A percentile compares a stretch with the other conserved stretches of the same genome.
Conservation (phyloP, 2,888 invertebrate species). For the Tubulanus polymorphus region DNA sequence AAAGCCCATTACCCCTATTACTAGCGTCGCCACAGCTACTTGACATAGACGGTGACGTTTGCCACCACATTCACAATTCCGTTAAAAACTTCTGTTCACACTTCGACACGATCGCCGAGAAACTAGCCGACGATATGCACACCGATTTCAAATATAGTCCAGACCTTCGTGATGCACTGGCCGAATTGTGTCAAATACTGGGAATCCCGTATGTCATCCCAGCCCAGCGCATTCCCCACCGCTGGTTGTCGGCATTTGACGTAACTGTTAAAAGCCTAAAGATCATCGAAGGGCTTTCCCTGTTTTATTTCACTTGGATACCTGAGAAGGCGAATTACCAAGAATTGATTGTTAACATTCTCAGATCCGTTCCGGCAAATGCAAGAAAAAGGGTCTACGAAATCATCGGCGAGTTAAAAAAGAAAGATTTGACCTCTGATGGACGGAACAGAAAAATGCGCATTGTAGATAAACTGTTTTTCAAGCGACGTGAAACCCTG, state of each 20-base stretch:
- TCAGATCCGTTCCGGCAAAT: not conserved
- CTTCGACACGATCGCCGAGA: constrained; percentile 9
- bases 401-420: not conserved
- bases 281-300: not conserved
- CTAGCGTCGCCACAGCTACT: constrained; percentile 12
- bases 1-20: too few relatives aligned
- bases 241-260: constrained; percentile 18
- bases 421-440: not conserved
- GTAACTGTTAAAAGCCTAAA: not conserved
- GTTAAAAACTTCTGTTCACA: constrained; percentile 10
- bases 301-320: constrained; percentile 10
- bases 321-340: too few relatives aligned
- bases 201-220: constrained; percentile 8
- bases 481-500: not conserved
- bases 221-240: constrained; percentile 9
- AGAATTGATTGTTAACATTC: not conserved
- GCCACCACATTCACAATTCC: constrained; percentile 20
- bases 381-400: not conserved
- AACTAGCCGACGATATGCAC: constrained; percentile 13
- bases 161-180: constrained; percentile 9
- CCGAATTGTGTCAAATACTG: constrained; percentile 10
- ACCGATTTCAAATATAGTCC: constrained; percentile 15
- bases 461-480: not conserved
- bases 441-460: not conserved
- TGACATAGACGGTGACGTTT: constrained; percentile 20